Base-by-base conservation (phyloP, 2,797 vertebrate species). In the Sebastes trivittatus region DNA sequence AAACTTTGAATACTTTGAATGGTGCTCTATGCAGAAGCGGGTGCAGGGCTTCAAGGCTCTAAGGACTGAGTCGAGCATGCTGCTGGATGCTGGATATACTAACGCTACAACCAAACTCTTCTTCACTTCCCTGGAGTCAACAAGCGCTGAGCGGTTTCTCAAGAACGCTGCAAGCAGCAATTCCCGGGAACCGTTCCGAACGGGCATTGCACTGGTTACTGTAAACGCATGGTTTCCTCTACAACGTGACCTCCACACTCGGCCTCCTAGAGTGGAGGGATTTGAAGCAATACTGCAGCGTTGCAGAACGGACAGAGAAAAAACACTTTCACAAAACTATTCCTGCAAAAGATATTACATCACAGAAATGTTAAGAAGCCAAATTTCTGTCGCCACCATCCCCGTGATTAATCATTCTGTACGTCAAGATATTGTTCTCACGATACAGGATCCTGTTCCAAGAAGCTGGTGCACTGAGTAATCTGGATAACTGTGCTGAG, bases 401-500 rank as follows among this genome's bases (percentile, higher is more conserved):
- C 8, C 52, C 3, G 23, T 3, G 18, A 70, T 49, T 18, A 22
- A 13, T 64, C 22, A 30, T 11, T 46, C 23, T 54, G 7, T 42
- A 11, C 1, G 2, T 36, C 14, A 11, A 23, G n/a, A 18, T 16
- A 25, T 23, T 22, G 52, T 67, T 63, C 55, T 64, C 23, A 75
- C 16, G 23, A 27, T 25, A 29, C 27, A 34, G 5, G 23, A 13
- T 14, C 25, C 9, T 68, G 7, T 78, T 78, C 67, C 32, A 72
- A 65, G 67, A 81, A 75, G 13, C 14, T 1, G 8, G 1, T 49
- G 75, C 36, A 55, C 16, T 16, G 30, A 72, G 81, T 65, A 46
- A 84, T 65, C 34, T 79, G 11, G 38, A 81, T 49, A 73, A 18
- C 4, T 49, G 5, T 42, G 52, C 52, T 71, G 66, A 80, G 23